Evolutionary conservation across 1,140 invertebrate species (phyloP).

Genomic region (Araneus ventricosus): DNA sequence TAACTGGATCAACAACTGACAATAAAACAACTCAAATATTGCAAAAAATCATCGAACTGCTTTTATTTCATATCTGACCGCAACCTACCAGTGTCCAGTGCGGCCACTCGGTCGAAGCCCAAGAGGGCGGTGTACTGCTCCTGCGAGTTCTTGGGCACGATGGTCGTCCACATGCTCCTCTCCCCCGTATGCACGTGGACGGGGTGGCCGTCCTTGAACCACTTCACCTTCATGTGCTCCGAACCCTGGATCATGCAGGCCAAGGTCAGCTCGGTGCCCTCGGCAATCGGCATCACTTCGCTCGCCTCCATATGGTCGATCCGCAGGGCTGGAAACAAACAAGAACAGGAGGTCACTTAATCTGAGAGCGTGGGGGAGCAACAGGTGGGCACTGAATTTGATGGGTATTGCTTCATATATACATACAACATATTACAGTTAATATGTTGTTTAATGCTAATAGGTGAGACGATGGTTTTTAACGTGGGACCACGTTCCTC

Average conservation of each 20-base stretch:
- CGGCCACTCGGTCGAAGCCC: constrained; percentile 68
- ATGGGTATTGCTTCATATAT: too few species aligned
- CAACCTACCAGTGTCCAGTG: constrained; percentile 71
- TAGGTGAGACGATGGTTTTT: too few species aligned
- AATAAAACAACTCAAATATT: too few species aligned
- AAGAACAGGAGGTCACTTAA: too few species aligned
- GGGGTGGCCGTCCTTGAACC: constrained; percentile 75
- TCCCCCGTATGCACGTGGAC: constrained; percentile 59
- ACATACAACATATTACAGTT: too few species aligned
- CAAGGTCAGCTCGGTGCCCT: constrained; percentile 73
- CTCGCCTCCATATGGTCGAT: constrained; percentile 70
- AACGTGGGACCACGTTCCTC: too few species aligned
- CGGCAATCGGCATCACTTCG: constrained; percentile 67
- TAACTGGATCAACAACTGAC: too few species aligned
- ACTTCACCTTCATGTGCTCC: constrained; percentile 64
- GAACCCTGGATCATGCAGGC: constrained; percentile 75
- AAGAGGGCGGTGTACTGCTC: constrained; percentile 75
- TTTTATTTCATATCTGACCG: too few species aligned
- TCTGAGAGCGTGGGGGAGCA: too few species aligned
- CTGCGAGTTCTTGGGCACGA: constrained; percentile 74
- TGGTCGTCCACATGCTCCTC: constrained; percentile 71
- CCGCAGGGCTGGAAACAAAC: constrained; percentile 54
- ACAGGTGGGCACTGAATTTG: too few species aligned
- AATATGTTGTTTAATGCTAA: too few species aligned
- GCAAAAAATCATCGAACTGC: too few species aligned